A percentile compares a stretch with the other conserved stretches of the same genome.
Evolutionary conservation across 2,888 invertebrate genomes (phyloP).

Genomic region (Oxytorus armatus): DNA sequence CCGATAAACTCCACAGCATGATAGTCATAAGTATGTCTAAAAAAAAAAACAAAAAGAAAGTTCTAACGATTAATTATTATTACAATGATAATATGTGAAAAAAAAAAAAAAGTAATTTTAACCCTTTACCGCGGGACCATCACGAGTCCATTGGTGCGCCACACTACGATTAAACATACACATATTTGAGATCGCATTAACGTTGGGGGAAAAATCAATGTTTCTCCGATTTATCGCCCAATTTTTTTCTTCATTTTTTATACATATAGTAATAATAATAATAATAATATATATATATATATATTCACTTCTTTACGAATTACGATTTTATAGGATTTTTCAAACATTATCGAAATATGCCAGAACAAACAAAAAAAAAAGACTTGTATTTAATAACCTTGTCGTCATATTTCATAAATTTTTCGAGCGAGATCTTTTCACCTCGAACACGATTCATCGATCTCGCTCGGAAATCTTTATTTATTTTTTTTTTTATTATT

Average conservation of each 20-base stretch:
- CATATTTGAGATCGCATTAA: constrained; percentile 64
- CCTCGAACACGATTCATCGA: no score
- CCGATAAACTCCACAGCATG: no score
- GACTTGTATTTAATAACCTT: no score
- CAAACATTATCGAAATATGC: constrained; percentile 19
- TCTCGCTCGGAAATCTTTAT: no score
- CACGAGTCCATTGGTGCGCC: constrained; percentile 51
- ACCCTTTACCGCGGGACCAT: constrained; percentile 50
- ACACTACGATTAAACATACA: constrained; percentile 60
- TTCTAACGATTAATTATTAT: constrained; percentile 24
- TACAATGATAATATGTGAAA: constrained; percentile 38
- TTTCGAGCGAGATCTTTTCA: not conserved
- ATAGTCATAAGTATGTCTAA: constrained; percentile 51
- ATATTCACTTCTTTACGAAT: constrained; percentile 33
- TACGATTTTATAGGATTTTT: constrained; percentile 21
- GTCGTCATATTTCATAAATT: no score
- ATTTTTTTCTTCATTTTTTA: constrained; percentile 30
- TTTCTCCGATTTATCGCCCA: constrained; percentile 52
- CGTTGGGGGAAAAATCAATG: constrained; percentile 54
- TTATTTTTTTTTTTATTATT: not conserved
- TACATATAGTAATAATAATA: constrained; percentile 14
- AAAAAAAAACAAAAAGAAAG: constrained; percentile 41
- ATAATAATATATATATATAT: constrained; percentile 9
- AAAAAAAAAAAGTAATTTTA: constrained; percentile 39
- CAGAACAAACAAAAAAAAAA: not conserved